Evolutionary conservation across 2,888 invertebrate genomes (phyloP).

Genomic region (Andrena fulva): DNA sequence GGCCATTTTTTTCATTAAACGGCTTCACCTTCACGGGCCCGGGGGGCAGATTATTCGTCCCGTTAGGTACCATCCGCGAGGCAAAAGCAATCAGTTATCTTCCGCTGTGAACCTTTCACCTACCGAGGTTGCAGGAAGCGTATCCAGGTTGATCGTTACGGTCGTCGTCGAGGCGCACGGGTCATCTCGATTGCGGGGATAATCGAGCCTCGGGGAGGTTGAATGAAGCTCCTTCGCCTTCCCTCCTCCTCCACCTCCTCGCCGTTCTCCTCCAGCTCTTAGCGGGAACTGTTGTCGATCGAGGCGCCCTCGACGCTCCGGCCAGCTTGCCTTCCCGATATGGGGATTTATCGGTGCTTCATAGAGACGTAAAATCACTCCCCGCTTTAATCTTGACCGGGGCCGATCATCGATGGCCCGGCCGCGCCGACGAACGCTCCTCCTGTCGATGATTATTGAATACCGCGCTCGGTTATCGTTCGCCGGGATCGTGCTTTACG

Average conservation of each 20-base stretch:
- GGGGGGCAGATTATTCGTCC: slow-evolving; percentile 66
- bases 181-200: slow-evolving; percentile 70
- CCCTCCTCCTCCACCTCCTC: neutral
- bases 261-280: neutral
- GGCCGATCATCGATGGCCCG: slow-evolving; percentile 55
- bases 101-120: slow-evolving; percentile 62
- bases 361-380: slow-evolving; percentile 74
- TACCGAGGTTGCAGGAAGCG: slow-evolving; percentile 67
- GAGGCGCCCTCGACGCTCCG: slow-evolving; percentile 28
- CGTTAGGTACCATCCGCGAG: slow-evolving; percentile 70
- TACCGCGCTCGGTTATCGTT: slow-evolving; percentile 58
- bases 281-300: slow-evolving; percentile 27
- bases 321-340: slow-evolving; percentile 26
- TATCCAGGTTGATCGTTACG: slow-evolving; percentile 68
- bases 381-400: slow-evolving; percentile 64
- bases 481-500: slow-evolving; percentile 49
- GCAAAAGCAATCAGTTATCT: slow-evolving; percentile 72
- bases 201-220: slow-evolving; percentile 62
- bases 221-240: slow-evolving; percentile 60
- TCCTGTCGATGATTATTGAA: slow-evolving; percentile 61
- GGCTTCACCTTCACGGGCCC: slow-evolving; percentile 39
- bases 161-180: slow-evolving; percentile 58
- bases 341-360: slow-evolving; percentile 66
- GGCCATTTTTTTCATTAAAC: slow-evolving; percentile 58
- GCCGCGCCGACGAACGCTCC: slow-evolving; percentile 37